These are phyloP conservation scores for Erebia ligea DNA, from an alignment of 2,888 invertebrate species.

Conservation along the genomic window DNA sequence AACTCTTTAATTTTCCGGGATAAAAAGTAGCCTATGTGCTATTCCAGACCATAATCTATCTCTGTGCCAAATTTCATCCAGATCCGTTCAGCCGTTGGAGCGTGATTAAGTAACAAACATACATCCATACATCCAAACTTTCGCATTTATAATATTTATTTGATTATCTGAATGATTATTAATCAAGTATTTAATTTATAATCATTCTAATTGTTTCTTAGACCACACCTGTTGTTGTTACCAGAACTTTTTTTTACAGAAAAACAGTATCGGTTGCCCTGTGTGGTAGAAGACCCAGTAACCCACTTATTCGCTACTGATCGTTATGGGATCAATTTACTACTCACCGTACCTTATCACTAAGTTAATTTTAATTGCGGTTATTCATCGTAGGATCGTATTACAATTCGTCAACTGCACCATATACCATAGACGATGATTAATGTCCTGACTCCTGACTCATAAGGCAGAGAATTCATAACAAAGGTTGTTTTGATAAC, in stretches of 20 bases:
- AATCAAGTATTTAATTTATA: no score
- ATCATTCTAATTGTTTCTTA: not conserved
- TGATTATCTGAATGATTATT: no score
- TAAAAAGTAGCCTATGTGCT: no score
- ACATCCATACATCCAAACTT: no score
- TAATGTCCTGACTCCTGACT: conserved; percentile 14
- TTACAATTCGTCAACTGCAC: conserved; percentile 12
- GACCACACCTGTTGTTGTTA: not conserved
- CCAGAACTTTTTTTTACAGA: not conserved
- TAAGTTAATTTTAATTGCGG: conserved; percentile 15
- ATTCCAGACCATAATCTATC: no score
- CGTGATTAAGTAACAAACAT: no score
- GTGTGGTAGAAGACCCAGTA: not conserved
- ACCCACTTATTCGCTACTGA: not conserved
- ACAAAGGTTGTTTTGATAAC: conserved; percentile 18
- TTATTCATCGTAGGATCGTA: conserved; percentile 14
- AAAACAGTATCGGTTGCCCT: not conserved
- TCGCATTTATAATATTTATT: no score
- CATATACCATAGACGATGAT: conserved; percentile 14
- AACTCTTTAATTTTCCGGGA: no score
- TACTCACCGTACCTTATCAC: conserved; percentile 3
- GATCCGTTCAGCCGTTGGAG: no score
- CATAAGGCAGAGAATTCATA: conserved; percentile 10
- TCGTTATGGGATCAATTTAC: not conserved
- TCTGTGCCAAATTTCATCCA: no score